phyloP scores from a whole-genome alignment of 1,140 invertebrate genomes.

The Argopecten irradians region DNA sequence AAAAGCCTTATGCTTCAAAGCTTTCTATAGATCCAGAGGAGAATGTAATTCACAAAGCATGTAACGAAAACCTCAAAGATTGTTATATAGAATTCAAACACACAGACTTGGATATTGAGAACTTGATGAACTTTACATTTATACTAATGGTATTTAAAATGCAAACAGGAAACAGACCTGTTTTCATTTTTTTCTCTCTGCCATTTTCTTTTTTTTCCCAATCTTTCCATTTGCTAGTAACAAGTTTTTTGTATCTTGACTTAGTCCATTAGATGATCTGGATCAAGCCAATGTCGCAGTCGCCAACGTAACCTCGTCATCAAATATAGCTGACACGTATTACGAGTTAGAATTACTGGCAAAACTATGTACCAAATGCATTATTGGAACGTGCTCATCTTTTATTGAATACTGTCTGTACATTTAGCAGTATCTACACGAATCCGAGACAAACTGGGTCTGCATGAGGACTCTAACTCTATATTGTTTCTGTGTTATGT shows the following conservation, averaged over 20 bases:
- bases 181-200: too few species aligned
- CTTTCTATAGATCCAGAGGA: not conserved
- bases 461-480: not conserved
- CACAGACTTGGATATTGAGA: not conserved
- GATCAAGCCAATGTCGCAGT: too few species aligned
- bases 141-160: not conserved
- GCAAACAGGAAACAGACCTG: not conserved
- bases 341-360: not conserved
- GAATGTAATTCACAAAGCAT: not conserved
- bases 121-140: not conserved
- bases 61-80: not conserved
- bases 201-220: too few species aligned
- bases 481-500: not conserved
- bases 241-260: too few species aligned
- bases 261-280: too few species aligned
- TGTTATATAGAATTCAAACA: not conserved
- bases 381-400: not conserved
- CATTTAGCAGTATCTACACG: not conserved
- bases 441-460: not conserved
- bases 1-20: slow-evolving; percentile 21
- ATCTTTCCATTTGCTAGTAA: too few species aligned
- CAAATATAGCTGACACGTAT: not conserved
- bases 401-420: slow-evolving; percentile 3
- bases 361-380: not conserved
- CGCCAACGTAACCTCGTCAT: too few species aligned